Evolutionary conservation across 1,140 invertebrate species (phyloP).

Genomic region (Catajapyx aquilonaris): DNA sequence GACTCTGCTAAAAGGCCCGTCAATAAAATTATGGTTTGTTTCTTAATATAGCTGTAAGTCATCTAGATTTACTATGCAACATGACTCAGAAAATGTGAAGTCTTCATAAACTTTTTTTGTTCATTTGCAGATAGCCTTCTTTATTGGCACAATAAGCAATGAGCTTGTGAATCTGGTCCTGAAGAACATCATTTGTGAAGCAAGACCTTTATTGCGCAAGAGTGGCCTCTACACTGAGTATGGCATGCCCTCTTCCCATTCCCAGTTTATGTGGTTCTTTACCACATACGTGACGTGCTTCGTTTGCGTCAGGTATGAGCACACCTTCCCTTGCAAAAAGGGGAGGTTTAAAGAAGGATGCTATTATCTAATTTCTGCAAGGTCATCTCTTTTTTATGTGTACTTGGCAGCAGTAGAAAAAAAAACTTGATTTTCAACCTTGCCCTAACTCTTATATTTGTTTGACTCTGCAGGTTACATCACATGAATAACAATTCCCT

Average conservation of each 20-base stretch:
- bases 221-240: conserved; percentile 56
- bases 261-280: conserved; percentile 87
- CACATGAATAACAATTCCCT: conserved; percentile 52
- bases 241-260: conserved; percentile 85
- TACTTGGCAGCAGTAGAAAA: conserved; percentile 6
- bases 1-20: neutral
- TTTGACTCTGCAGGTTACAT: conserved; percentile 40
- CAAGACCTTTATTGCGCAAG: conserved; percentile 40
- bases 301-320: conserved; percentile 56
- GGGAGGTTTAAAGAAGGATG: neutral
- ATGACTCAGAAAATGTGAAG: conserved; percentile 1
- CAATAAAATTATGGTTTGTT: neutral
- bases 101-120: conserved; percentile 6
- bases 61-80: conserved; percentile 3
- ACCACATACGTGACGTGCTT: conserved; percentile 66
- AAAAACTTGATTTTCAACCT: neutral
- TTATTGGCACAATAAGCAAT: conserved; percentile 54
- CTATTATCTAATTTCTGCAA: conserved; percentile 4
- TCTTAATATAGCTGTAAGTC: neutral
- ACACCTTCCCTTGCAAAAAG: neutral
- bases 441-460: neutral
- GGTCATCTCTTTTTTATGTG: conserved; percentile 2
- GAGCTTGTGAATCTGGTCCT: conserved; percentile 58
- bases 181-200: conserved; percentile 63
- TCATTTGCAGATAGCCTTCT: conserved; percentile 57